Percentiles rank a stretch among this genome's conserved stretches.
phyloP scores from a whole-genome alignment of 2,797 vertebrate genomes.

The Malurus leucopterus region DNA sequence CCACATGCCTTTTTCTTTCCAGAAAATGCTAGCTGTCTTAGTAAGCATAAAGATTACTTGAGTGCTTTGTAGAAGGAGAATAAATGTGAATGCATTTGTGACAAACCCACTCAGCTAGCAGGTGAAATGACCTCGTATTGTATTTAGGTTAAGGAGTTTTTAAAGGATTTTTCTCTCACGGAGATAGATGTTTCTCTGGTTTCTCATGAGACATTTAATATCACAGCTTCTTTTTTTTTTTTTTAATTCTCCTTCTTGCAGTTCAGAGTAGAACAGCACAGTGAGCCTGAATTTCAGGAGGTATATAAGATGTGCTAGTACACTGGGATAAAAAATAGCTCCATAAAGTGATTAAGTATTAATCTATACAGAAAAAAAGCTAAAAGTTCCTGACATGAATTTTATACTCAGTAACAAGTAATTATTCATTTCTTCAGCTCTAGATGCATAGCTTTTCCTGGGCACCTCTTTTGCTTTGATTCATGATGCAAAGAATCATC shows the following conservation, averaged over 20 bases:
- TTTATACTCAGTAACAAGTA: conserved; percentile 39
- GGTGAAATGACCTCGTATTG: conserved; percentile 10
- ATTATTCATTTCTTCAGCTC: conserved; percentile 48
- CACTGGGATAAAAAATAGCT: not conserved
- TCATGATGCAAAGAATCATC: not conserved
- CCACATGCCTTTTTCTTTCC: not conserved
- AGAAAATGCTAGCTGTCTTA: conserved; percentile 8
- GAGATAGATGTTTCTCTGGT: not conserved
- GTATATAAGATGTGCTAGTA: not conserved
- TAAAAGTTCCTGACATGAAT: conserved; percentile 38
- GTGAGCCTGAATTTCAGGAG: not conserved
- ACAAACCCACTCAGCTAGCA: not conserved
- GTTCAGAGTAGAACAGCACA: not conserved
- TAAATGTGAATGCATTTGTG: conserved; percentile 1
- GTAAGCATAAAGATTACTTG: not conserved
- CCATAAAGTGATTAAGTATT: not conserved
- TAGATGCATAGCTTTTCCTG: conserved; percentile 12
- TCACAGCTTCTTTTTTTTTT: not conserved
- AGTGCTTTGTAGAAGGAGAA: not conserved
- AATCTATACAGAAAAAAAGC: conserved; percentile 9
- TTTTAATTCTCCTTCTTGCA: not conserved
- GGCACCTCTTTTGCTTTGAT: conserved; percentile 1
- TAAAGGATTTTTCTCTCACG: not conserved
- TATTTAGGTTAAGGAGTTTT: conserved; percentile 50
- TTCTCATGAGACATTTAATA: conserved; percentile 20